Evolutionary conservation across 2,888 invertebrate species (phyloP), one percentile per base, ranked within the genome.

Genomic region (Mythimna albipuncta): DNA sequence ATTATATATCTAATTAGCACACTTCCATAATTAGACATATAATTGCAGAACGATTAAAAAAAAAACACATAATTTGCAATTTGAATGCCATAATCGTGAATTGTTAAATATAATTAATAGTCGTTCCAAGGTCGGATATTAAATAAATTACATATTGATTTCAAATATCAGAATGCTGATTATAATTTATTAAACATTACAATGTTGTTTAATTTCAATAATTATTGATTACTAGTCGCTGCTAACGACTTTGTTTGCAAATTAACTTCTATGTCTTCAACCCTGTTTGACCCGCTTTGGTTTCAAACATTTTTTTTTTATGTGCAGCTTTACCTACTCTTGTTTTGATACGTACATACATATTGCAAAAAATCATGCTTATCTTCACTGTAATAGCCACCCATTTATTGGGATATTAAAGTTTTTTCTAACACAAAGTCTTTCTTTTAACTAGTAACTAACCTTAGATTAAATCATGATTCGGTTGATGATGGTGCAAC

Each of bases 31-130:
- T 87, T 84, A 87, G 85, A 86, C 67, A 83, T 85, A 86, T 91
- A 90, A 92, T 92, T 92, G 88, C 87, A 85, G 83, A 89, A 88
- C 87, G 83, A 88, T 90, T 89, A 89, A 74, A 79, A 86, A 79
- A 86, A 92, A 91, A 89, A 74, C 64, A 88, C 86, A 88, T 92
- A 88, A 91, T 91, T 91, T 86, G 90, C 93, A 87, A 91, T 92
- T 91, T 92, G 90, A 91, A 93, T 92, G 89, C 89, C 86, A 90
- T 92, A 91, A 92, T 92, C 88, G 91, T 89, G 90, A 90, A 93
- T 93, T 93, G 91, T 93, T 93, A 90, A 91, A 76, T 85, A 91
- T 85, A 91, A 92, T 91, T 91, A 92, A 90, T 88, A 82, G 85
- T 68, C 73, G 79, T 65, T 69, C 83, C 90, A 92, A 93, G 92